Conservation (phyloP, 2,113 vertebrate genomes). For the Isurus oxyrinchus region DNA sequence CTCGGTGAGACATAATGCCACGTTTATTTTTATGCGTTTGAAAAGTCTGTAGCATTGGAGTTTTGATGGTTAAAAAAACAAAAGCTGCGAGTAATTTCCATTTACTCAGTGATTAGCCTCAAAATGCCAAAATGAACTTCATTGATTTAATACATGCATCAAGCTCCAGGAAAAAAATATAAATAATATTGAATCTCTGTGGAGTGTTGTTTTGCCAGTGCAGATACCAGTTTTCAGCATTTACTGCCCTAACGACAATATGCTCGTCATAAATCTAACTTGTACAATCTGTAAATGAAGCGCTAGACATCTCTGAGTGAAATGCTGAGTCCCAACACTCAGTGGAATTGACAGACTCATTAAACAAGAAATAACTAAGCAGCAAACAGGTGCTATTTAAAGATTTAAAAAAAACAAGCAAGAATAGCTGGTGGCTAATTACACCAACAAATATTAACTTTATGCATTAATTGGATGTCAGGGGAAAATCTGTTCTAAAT, state of each 20-base stretch:
- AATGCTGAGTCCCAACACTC: background rate
- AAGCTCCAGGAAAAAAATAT: background rate
- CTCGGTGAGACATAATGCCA: background rate
- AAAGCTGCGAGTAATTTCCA: background rate
- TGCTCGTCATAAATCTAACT: background rate
- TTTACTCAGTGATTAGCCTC: background rate
- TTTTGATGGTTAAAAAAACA: background rate
- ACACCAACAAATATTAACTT: constrained; percentile 25
- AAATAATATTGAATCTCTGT: background rate
- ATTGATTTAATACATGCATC: background rate
- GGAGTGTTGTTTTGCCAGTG: background rate
- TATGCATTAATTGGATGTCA: constrained; percentile 30
- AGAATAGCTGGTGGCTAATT: constrained; percentile 33
- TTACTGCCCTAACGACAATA: background rate
- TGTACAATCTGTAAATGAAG: constrained; percentile 5
- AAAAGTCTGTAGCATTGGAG: background rate
- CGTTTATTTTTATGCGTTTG: background rate
- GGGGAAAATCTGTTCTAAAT: constrained; percentile 29
- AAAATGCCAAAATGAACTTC: background rate
- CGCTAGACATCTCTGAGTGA: background rate
- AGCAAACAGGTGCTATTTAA: constrained; percentile 24
- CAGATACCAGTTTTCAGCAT: background rate
- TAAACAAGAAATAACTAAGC: background rate
- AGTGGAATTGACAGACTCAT: background rate
- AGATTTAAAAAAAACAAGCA: background rate